Evolutionary conservation across 2,113 vertebrate species (phyloP), one percentile per base, ranked within the genome.

Genomic region (Rissa tridactyla): DNA sequence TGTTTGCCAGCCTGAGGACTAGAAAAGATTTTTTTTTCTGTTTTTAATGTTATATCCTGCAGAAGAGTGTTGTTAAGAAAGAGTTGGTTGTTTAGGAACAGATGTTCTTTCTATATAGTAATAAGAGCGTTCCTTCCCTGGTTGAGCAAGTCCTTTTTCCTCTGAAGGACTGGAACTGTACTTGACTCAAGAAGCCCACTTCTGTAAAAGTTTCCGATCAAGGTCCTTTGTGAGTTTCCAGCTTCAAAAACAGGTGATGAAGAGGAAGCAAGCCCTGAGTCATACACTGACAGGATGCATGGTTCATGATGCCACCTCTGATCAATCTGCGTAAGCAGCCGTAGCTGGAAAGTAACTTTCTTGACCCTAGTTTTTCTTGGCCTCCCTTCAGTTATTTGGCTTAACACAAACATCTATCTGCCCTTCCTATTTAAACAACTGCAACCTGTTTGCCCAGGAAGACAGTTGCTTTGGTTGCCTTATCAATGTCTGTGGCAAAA

Each of bases 211-310:
- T 60, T 82, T 78, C 65, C 72, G 25, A 54, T n/a, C 36, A 30
- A 88, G 17, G 22, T 81, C 4, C 36, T 72, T 57, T 79, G 27
- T 82, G 57, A 47, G 21, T 52, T 81, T 26, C 23, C 38, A 15
- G 4, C 27, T 94, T 72, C 70, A 94, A 88, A 86, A 87, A 17
- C 34, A 61, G 19, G 16, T 47, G 30, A 64, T 47, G 34, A 69
- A 78, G 47, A 92, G 15, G 26, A 83, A 93, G 61, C 14, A 44
- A 22, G 11, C 20, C 69, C 71, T 64, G 68, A 84, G 34, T 66
- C 29, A 25, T 21, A 16, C 1, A 0, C n/a, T 87, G 44, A 71
- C 13, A 0, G 0, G 29, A 34, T 34, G 29, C 36, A 2, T 10
- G n/a, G 51, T 15, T 81, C 38, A 22, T 10, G 8, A 27, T 51